These are phyloP conservation scores for Pedionomus torquatus DNA, from an alignment of 2,113 vertebrate genomes.

Conservation along the genomic window DNA sequence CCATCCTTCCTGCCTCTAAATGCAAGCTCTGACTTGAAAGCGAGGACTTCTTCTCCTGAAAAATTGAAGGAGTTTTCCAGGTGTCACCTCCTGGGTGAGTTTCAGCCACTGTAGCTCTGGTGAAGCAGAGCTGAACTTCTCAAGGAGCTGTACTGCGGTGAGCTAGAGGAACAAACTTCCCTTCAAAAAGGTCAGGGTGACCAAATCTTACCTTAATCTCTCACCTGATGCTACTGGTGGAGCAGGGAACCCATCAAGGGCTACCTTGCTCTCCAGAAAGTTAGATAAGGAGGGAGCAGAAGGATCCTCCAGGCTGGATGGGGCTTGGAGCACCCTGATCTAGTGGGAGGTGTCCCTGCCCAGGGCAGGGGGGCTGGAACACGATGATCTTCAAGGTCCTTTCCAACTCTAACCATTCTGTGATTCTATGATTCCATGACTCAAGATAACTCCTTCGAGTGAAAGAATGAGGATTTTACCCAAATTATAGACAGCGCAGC, in stretches of 20 bases:
- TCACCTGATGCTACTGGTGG: background rate
- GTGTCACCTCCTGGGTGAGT: background rate
- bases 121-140: background rate
- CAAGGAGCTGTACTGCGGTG: background rate
- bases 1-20: background rate
- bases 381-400: too few relatives aligned
- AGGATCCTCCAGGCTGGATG: too few relatives aligned
- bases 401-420: too few relatives aligned
- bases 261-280: background rate
- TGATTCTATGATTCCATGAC: too few relatives aligned
- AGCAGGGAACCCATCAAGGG: rapidly evolving
- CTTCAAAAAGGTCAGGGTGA: background rate
- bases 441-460: background rate
- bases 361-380: too few relatives aligned
- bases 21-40: background rate
- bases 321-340: too few relatives aligned
- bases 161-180: background rate
- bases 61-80: background rate
- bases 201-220: background rate
- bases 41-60: background rate
- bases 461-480: background rate
- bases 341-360: too few relatives aligned
- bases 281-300: background rate
- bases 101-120: background rate
- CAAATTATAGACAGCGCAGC: background rate